These are phyloP conservation scores for Gracilinanus agilis DNA, from an alignment of 2,113 vertebrate genomes.

Conservation along the genomic window DNA sequence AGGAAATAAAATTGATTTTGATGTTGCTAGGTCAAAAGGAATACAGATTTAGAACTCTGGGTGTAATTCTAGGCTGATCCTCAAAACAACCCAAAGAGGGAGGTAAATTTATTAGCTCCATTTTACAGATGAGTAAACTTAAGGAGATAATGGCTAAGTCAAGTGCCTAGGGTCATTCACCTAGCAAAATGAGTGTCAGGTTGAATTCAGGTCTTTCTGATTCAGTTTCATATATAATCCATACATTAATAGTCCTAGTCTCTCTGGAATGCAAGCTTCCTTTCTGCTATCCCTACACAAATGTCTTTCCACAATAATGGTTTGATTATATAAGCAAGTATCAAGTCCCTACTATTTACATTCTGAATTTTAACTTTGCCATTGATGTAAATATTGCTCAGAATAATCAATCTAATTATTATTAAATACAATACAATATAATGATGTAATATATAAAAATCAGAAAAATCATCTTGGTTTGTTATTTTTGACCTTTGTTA, in stretches of 20 bases:
- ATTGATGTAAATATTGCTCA: no score
- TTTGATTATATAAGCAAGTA: background rate
- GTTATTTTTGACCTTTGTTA: background rate
- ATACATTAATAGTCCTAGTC: background rate
- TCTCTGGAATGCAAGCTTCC: background rate
- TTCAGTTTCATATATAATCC: no score
- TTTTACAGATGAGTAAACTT: no score
- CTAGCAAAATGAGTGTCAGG: background rate
- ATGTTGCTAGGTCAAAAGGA: no score
- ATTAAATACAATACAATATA: no score
- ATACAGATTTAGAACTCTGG: no score
- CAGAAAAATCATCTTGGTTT: no score
- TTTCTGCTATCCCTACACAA: background rate
- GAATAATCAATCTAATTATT: no score
- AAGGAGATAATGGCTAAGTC: background rate
- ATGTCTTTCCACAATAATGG: background rate
- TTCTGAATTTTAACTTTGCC: background rate
- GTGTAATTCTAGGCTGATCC: background rate
- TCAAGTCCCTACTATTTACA: background rate
- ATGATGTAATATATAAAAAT: no score
- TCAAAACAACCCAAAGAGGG: background rate
- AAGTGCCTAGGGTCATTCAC: background rate
- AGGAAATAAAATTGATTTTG: no score
- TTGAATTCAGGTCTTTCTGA: background rate
- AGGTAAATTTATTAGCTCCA: background rate